A percentile compares a stretch with the other conserved stretches of the same genome.
phyloP scores from a whole-genome alignment of 1,140 invertebrate genomes.

The Platyscapa corneri region DNA sequence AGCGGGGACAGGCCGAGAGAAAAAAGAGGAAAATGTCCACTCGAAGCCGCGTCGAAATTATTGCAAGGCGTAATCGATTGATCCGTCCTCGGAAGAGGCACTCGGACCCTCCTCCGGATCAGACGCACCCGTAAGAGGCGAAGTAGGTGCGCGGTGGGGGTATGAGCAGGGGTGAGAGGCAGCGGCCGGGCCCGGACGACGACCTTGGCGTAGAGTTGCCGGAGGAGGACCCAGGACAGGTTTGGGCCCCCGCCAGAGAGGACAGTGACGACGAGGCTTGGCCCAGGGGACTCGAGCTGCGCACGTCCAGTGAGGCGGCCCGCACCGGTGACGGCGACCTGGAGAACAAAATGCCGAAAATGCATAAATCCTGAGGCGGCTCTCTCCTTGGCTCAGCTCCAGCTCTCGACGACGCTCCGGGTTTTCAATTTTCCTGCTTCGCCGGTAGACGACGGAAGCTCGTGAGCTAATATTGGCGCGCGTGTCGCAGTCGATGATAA shows the following conservation, averaged over 20 bases:
- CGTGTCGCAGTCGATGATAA: too few relatives aligned
- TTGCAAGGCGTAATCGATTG: too few relatives aligned
- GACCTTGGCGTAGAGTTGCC: slow-evolving; percentile 68
- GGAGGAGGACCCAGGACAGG: slow-evolving; percentile 73
- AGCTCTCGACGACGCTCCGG: too few relatives aligned
- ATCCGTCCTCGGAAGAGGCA: too few relatives aligned
- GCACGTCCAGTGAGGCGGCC: slow-evolving; percentile 83
- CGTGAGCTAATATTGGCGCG: too few relatives aligned
- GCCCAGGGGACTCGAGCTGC: slow-evolving; percentile 75
- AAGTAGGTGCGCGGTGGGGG: slow-evolving; percentile 76
- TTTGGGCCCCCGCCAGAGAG: slow-evolving; percentile 74
- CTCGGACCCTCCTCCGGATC: neutral
- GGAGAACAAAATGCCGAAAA: neutral
- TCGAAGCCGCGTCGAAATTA: too few relatives aligned
- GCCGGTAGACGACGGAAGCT: too few relatives aligned
- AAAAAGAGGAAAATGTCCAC: too few relatives aligned
- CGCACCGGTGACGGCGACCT: slow-evolving; percentile 84
- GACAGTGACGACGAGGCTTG: slow-evolving; percentile 70
- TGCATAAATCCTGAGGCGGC: neutral
- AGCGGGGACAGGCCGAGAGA: too few relatives aligned
- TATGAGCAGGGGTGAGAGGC: slow-evolving; percentile 83
- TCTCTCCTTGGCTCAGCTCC: too few relatives aligned
- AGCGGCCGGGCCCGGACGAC: slow-evolving; percentile 68
- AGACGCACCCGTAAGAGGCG: slow-evolving; percentile 56
- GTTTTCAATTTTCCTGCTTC: too few relatives aligned